Percentiles rank a stretch among this genome's conserved stretches.
phyloP scores from a whole-genome alignment of 2,113 vertebrate genomes.

The Oriolus oriolus region DNA sequence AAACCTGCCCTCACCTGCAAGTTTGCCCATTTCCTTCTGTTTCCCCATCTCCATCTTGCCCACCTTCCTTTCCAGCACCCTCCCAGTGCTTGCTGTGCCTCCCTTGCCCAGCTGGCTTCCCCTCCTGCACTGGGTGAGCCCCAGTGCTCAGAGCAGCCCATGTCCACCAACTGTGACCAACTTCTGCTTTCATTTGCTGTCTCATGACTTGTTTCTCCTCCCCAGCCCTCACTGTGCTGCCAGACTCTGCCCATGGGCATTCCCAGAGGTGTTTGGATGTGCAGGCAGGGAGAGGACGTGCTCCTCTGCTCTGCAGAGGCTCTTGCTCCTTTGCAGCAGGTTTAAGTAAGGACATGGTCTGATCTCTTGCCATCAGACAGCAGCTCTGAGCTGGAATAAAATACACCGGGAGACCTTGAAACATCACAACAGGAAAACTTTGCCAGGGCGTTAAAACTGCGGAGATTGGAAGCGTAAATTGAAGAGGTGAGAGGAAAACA shows the following conservation, averaged over 20 bases:
- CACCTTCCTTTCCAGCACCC: neutral
- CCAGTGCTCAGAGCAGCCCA: accelerated
- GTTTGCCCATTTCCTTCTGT: neutral
- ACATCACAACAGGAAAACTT: neutral
- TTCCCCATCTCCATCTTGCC: neutral
- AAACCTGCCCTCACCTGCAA: neutral
- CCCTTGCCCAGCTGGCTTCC: neutral
- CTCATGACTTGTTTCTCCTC: neutral
- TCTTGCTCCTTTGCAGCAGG: neutral
- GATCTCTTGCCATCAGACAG: neutral
- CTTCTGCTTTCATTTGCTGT: neutral
- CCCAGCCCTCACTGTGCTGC: neutral
- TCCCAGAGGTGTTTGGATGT: neutral
- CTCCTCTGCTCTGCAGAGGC: neutral
- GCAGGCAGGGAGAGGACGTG: neutral
- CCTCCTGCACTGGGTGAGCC: neutral
- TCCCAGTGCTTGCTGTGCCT: neutral
- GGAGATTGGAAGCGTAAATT: neutral
- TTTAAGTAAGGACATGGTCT: neutral
- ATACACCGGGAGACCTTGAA: neutral
- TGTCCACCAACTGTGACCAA: accelerated
- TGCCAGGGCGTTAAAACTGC: neutral
- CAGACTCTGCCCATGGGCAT: neutral
- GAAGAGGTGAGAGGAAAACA: neutral
- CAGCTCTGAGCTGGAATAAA: neutral